phyloP scores from a whole-genome alignment of 1,140 invertebrate species.

The Pararge aegeria region DNA sequence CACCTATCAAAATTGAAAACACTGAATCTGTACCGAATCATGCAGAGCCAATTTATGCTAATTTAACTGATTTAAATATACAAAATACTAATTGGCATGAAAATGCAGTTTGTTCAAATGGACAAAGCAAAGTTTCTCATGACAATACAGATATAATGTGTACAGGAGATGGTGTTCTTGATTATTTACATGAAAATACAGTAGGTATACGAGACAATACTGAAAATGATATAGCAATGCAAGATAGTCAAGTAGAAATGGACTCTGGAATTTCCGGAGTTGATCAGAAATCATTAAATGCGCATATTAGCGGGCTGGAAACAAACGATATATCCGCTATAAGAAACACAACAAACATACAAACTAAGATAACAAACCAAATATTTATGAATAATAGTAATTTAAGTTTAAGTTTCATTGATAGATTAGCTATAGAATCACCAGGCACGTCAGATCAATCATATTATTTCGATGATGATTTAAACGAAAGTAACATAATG shows the following conservation, averaged over 20 bases:
- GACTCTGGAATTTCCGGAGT: slow-evolving; percentile 62
- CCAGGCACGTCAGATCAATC: slow-evolving; percentile 61
- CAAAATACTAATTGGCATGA: slow-evolving; percentile 14
- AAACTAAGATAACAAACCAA: slow-evolving; percentile 61
- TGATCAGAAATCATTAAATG: slow-evolving; percentile 49
- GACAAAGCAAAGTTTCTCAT: not conserved
- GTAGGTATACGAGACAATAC: not conserved
- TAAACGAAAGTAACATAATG: slow-evolving; percentile 79
- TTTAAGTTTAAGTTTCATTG: slow-evolving; percentile 74
- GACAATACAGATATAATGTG: not conserved
- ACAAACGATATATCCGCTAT: slow-evolving; percentile 42
- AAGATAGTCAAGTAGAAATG: slow-evolving; percentile 32
- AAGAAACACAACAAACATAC: slow-evolving; percentile 52
- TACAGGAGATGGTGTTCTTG: not conserved
- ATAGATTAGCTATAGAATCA: slow-evolving; percentile 67
- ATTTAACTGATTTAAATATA: slow-evolving; percentile 38
- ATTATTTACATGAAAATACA: not conserved
- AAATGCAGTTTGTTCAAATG: slow-evolving; percentile 3
- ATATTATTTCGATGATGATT: slow-evolving; percentile 73
- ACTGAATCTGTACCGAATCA: slow-evolving; percentile 5
- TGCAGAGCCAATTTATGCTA: slow-evolving; percentile 58
- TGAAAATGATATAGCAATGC: slow-evolving; percentile 18
- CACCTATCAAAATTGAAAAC: slow-evolving; percentile 29
- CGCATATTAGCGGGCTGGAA: slow-evolving; percentile 29
- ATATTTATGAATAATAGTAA: slow-evolving; percentile 65